These are phyloP conservation scores for Thumatha senex DNA, from an alignment of 2,888 invertebrate genomes.

Conservation along the genomic window DNA sequence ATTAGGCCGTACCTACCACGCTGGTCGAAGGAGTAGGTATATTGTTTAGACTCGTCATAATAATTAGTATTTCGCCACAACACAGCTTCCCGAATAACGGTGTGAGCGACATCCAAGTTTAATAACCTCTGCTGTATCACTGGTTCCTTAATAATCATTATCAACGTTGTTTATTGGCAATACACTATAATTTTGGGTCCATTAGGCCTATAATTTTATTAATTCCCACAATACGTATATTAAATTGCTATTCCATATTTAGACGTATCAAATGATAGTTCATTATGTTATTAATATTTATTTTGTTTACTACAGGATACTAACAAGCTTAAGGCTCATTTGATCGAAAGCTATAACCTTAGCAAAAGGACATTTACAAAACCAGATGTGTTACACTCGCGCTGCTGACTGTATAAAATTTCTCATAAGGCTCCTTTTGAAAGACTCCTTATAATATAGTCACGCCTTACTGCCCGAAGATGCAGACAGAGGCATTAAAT, in stretches of 20 bases:
- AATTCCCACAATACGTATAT: slow-evolving; percentile 17
- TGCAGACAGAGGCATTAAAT: background rate
- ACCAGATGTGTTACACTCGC: no score
- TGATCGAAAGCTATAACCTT: no score
- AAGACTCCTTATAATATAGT: background rate
- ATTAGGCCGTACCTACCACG: no score
- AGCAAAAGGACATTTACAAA: no score
- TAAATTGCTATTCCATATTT: slow-evolving; percentile 12
- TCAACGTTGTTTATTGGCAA: slow-evolving; percentile 48
- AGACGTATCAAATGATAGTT: background rate
- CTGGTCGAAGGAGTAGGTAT: no score
- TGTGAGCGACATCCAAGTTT: slow-evolving; percentile 43
- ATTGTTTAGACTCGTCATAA: no score
- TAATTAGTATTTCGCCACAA: no score
- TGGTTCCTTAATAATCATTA: slow-evolving; percentile 55
- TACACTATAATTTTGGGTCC: slow-evolving; percentile 39
- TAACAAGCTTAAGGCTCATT: no score
- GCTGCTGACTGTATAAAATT: no score
- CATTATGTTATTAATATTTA: no score
- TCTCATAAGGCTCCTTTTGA: no score
- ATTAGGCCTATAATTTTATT: slow-evolving; percentile 35
- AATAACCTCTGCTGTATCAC: slow-evolving; percentile 54
- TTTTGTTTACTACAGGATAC: no score
- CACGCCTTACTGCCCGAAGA: background rate
- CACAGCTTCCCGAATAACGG: slow-evolving; percentile 27